These are phyloP conservation scores for Rhombomys opimus DNA, from an alignment of 2,113 vertebrate species.

Conservation along the genomic window DNA sequence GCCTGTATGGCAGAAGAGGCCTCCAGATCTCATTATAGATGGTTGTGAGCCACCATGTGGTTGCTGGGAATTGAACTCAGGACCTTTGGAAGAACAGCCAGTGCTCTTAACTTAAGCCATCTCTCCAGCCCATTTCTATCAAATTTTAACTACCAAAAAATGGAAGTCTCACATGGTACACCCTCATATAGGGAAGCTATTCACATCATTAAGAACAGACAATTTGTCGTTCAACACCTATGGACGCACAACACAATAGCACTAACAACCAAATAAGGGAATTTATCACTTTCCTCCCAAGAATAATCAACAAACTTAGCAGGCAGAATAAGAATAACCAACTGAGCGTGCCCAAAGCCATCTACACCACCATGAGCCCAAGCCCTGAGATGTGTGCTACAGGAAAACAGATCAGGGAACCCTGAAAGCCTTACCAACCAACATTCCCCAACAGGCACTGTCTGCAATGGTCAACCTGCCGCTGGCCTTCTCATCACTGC, in stretches of 20 bases:
- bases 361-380: accelerated
- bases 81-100: too few species aligned
- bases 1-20: too few species aligned
- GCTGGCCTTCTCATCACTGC: not conserved
- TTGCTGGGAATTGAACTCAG: too few species aligned
- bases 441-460: not conserved
- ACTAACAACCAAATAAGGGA: not conserved
- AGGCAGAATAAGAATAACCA: not conserved
- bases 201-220: not conserved
- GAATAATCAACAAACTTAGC: not conserved
- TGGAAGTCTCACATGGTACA: not conserved
- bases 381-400: not conserved
- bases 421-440: not conserved
- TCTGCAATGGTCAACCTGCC: accelerated
- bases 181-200: accelerated
- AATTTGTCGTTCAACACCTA: not conserved
- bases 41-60: too few species aligned
- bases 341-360: not conserved
- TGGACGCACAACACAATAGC: accelerated
- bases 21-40: too few species aligned
- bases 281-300: not conserved
- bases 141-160: not conserved
- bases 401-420: not conserved
- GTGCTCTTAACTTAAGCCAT: too few species aligned
- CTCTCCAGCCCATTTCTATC: too few species aligned